Percentiles rank a stretch among this genome's conserved stretches.
These are phyloP conservation scores for Drosophila kohkoa DNA, from an alignment of 1,140 invertebrate species.

Conservation along the genomic window DNA sequence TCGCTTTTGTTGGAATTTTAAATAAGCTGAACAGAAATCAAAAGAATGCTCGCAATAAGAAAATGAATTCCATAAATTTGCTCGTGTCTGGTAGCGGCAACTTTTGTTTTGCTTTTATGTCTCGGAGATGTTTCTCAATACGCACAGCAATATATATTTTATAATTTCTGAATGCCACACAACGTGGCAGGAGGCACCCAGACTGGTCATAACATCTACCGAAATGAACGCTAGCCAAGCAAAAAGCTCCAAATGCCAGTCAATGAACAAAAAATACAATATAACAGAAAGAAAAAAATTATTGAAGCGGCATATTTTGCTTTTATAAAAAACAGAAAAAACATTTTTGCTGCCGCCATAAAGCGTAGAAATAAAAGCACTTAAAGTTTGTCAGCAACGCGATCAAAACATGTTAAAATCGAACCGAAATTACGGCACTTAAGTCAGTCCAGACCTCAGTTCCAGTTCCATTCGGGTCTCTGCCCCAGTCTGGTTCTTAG, in stretches of 20 bases:
- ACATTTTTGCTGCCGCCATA: constrained; percentile 58
- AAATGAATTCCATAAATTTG: constrained; percentile 48
- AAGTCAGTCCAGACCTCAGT: constrained; percentile 27
- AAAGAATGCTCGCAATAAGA: constrained; percentile 25
- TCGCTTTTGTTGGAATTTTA: constrained; percentile 29
- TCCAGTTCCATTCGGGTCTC: constrained; percentile 1
- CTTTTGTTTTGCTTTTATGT: constrained; percentile 31
- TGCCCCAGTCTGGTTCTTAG: constrained; percentile 2
- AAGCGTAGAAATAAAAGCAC: constrained; percentile 81
- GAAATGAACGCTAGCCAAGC: constrained; percentile 50
- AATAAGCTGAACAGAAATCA: constrained; percentile 24
- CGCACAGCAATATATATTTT: constrained; percentile 10
- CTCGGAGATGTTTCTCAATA: constrained; percentile 34
- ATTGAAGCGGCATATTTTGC: constrained; percentile 76
- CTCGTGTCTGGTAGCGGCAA: constrained; percentile 37
- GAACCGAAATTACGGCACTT: constrained; percentile 77
- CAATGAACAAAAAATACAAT: constrained; percentile 27
- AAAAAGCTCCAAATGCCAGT: constrained; percentile 56
- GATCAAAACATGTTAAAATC: constrained; percentile 75
- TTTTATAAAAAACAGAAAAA: constrained; percentile 53
- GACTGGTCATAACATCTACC: constrained; percentile 16
- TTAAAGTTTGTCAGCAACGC: constrained; percentile 76
- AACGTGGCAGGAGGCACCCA: constrained; percentile 30
- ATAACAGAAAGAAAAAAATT: constrained; percentile 39
- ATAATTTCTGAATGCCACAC: constrained; percentile 51